phyloP scores from a whole-genome alignment of 2,113 vertebrate species.

The Marcusenius ussheri region DNA sequence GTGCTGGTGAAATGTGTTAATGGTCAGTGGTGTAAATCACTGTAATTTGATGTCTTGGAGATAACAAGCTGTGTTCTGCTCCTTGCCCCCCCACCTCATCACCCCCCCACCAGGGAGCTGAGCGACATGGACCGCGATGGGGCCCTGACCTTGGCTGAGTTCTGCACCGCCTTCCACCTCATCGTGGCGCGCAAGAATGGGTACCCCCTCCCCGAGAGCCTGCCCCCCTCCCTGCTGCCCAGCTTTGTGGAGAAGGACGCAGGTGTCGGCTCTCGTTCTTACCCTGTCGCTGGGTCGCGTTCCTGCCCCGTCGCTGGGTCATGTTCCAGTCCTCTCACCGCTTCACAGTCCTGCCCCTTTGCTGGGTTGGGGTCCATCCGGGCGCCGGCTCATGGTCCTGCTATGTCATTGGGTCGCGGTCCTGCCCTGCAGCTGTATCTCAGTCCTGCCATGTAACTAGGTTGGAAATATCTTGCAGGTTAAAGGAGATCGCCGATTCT shows the following conservation, averaged over 20 bases:
- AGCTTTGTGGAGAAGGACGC: slow-evolving; percentile 58
- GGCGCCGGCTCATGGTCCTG: not conserved
- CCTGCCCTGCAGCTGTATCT: not conserved
- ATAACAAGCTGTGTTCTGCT: not conserved
- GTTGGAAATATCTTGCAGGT: not conserved
- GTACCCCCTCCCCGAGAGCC: slow-evolving; percentile 76
- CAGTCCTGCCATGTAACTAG: not conserved
- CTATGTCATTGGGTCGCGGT: not conserved
- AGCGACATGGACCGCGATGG: slow-evolving; percentile 89
- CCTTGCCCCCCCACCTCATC: not conserved
- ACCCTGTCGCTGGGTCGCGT: not conserved
- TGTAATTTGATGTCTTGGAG: not conserved
- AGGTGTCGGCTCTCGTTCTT: slow-evolving; percentile 1
- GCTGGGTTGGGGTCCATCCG: not conserved
- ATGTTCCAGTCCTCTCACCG: not conserved
- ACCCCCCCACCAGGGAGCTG: slow-evolving; percentile 68
- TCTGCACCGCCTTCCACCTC: slow-evolving; percentile 90
- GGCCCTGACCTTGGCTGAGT: slow-evolving; percentile 78
- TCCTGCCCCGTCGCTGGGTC: not conserved
- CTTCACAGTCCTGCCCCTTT: not conserved
- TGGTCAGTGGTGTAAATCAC: not conserved
- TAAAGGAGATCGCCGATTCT: not conserved
- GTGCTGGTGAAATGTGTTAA: not conserved
- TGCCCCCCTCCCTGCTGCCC: slow-evolving; percentile 72
- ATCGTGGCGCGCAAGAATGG: slow-evolving; percentile 93